Evolutionary conservation across 1,140 invertebrate species (phyloP), one percentile per base, ranked within the genome.

Genomic region (Pogonus chalceus): DNA sequence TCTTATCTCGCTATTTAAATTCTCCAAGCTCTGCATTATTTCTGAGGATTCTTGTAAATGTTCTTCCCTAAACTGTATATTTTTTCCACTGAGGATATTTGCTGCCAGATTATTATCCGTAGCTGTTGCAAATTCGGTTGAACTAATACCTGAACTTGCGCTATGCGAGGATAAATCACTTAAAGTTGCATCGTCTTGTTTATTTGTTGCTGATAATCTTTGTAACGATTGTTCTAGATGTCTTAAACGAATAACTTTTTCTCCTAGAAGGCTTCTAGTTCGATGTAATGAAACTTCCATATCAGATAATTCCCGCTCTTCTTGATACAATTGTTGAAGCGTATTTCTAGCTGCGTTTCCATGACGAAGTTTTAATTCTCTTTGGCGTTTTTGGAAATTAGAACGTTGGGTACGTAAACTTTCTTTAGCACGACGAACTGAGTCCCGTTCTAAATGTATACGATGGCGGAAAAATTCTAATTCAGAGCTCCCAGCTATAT

Each of bases 201-300:
- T 70, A 57, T 68, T 65, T 37, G 70, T 68, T 20, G 73, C 69
- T 24, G 72, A 72, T 23, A 86, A 79, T 14, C 78, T 66, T 23
- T 84, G 73, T 47, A 89, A 66, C 1, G 84, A 85, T 58, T 87
- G 82, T 61, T 88, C 86, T 60, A 88, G 71, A 60, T 88, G 84
- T 1, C 82, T 73, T 58, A 89, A 66, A 23, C 87, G 72, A 39
- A 89, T 88, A 20, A 88, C 83, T 65, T 88, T 88, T 66, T 88
- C 87, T 1, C 85, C 86, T 7, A 89, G 69, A 22, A 88, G 67
- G 16, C 84, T 83, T 14, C 82, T 77, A 0, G 87, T 88, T 2
- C 87, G 79, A 69, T 88, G 85, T 37, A 88, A 65, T 52, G 82
- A 85, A 35, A 88, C 83, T 66, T 89, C 86, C 77, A 88, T 83